A percentile compares a stretch with the other conserved stretches of the same genome.
Evolutionary conservation across 2,113 vertebrate species (phyloP).

Genomic region (Halcyon senegalensis): DNA sequence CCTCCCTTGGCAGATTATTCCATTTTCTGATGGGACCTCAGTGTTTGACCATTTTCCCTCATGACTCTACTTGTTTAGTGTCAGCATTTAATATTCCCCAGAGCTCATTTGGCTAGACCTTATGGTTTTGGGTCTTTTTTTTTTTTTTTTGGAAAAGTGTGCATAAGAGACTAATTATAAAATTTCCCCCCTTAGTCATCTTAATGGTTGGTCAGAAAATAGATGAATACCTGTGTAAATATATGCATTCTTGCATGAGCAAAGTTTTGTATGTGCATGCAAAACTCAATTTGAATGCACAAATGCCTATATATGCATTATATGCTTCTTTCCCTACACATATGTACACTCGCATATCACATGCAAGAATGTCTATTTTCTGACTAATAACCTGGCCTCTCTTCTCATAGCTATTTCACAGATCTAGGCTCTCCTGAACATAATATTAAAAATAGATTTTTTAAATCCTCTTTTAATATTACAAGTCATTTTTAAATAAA

Average conservation of each 20-base stretch:
- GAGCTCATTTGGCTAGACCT: background rate
- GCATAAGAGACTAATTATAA: background rate
- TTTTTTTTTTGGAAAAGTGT: background rate
- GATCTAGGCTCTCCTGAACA: background rate
- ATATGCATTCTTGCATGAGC: constrained; percentile 31
- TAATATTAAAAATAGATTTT: background rate
- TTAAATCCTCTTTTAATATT: background rate
- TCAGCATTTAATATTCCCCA: background rate
- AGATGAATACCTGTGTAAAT: constrained; percentile 7
- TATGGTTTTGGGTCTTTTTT: background rate
- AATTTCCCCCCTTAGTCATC: constrained; percentile 62
- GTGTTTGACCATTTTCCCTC: constrained; percentile 1
- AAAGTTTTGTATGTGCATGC: constrained; percentile 1
- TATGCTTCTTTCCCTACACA: background rate
- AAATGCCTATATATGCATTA: background rate
- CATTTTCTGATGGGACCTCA: constrained; percentile 47
- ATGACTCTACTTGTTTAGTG: background rate
- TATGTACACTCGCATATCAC: background rate
- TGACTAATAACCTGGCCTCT: constrained; percentile 27
- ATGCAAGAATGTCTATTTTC: constrained; percentile 62
- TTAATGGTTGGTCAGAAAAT: constrained; percentile 39
- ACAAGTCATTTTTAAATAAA: background rate
- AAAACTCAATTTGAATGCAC: constrained; percentile 31
- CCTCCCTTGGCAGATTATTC: constrained; percentile 65
- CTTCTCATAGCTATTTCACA: background rate